These are phyloP conservation scores for Coracias cyanogaster DNA, from an alignment of 2,797 vertebrate genomes.

Conservation along the genomic window DNA sequence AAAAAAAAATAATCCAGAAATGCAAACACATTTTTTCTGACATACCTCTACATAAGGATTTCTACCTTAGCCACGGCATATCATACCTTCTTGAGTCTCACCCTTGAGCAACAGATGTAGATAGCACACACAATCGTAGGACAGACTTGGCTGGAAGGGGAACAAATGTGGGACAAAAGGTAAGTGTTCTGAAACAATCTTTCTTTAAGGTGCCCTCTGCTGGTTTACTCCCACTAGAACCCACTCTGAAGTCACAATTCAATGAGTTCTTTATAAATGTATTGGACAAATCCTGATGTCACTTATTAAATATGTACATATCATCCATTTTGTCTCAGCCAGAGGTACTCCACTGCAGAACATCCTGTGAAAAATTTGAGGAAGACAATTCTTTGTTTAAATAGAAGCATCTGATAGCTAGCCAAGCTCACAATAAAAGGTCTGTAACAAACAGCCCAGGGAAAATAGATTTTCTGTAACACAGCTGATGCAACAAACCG, in stretches of 20 bases:
- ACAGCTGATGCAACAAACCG: constrained; percentile 10
- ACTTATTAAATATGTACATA: neutral
- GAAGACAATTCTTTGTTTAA: neutral
- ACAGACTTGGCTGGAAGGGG: neutral
- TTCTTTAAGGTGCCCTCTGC: neutral
- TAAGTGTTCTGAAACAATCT: neutral
- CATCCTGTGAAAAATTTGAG: neutral
- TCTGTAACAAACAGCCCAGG: neutral
- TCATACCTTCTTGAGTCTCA: neutral
- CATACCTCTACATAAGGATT: neutral
- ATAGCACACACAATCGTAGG: neutral
- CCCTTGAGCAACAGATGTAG: neutral
- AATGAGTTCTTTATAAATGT: neutral
- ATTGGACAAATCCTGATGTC: neutral
- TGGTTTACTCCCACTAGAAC: neutral
- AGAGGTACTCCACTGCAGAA: neutral
- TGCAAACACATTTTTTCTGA: neutral
- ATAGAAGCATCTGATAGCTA: neutral
- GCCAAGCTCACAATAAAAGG: neutral
- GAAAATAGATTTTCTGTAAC: neutral
- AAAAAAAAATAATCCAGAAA: neutral
- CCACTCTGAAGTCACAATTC: neutral
- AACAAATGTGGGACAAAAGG: neutral
- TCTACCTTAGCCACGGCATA: neutral
- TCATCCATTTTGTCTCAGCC: neutral